phyloP scores from a whole-genome alignment of 2,888 invertebrate species.

The Microctonus hyperodae region DNA sequence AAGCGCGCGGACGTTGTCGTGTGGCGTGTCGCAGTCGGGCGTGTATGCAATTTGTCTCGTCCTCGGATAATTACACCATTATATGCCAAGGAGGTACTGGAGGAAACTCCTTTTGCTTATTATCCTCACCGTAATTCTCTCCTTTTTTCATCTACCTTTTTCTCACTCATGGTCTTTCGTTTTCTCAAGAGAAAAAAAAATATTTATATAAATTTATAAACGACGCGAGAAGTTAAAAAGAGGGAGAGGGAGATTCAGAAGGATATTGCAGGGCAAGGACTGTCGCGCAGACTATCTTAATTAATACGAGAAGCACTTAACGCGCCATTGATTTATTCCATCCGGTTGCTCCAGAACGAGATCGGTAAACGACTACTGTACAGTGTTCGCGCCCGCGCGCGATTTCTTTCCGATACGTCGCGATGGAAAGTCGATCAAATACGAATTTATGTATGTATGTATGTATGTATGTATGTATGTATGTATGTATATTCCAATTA shows the following conservation, averaged over 20 bases:
- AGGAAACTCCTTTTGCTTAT: not conserved
- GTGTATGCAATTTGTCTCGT: conserved; percentile 61
- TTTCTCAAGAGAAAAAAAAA: not conserved
- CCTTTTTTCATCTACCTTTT: conserved; percentile 18
- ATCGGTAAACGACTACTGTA: conserved; percentile 4
- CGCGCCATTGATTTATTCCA: conserved; percentile 50
- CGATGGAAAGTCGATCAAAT: conserved; percentile 19
- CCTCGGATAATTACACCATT: conserved; percentile 60
- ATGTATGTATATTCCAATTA: not conserved
- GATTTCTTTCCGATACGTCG: conserved; percentile 27
- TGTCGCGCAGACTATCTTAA: conserved; percentile 50
- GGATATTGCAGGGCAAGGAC: conserved; percentile 31
- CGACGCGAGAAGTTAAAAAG: conserved; percentile 1
- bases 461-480: not conserved
- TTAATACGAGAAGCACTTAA: conserved; percentile 53
- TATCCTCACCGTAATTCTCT: conserved; percentile 39
- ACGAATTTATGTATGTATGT: conserved; percentile 7
- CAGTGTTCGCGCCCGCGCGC: conserved; percentile 5
- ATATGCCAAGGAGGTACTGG: conserved; percentile 35
- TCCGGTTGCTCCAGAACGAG: conserved; percentile 42
- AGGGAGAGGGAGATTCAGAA: conserved; percentile 15
- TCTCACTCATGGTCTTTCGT: not conserved
- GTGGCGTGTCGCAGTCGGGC: conserved; percentile 53
- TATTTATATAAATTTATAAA: not conserved
- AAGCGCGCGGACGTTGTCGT: conserved; percentile 13